Evolutionary conservation across 2,797 vertebrate species (phyloP), one percentile per base, ranked within the genome.

Genomic region (Diceros bicornis): DNA sequence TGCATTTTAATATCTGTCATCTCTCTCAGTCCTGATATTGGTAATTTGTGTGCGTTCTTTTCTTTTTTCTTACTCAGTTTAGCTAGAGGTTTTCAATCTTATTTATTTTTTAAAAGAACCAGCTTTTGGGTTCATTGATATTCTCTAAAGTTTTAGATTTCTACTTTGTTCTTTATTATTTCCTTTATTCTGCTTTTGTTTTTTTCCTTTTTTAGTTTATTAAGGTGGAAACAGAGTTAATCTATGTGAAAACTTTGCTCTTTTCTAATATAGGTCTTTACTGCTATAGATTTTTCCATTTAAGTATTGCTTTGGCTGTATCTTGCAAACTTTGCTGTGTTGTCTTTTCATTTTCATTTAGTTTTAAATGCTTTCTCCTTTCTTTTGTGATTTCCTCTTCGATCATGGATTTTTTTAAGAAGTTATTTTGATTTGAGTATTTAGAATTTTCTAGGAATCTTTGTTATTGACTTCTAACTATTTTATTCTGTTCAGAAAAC

Each of bases 301-400:
- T 21, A 52, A 52, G 4, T 77, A 75, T 89, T 89, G 44, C 47
- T 77, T 64, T 64, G 59, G n/a, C 44, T 52, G 1, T 52, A 89
- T 34, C 41, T 9, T 77, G 7, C 17, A 34, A 74, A 88, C 7
- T 59, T 59, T 75, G 55, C 37, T 62, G 0, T 75, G 32, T 41
- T 87, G 18, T 72, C 34, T 71, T 59, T 71, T 87, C 66, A 74
- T 88, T 88, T 59, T 62, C n/a, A 75, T 27, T 89, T 89, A 89
- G 32, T 89, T 50, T 75, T 50, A 88, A 89, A 62, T 61, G 47
- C 37, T 52, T 74, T 72, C 34, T 59, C 17, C 21, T 59, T 37
- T 68, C 32, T n/a, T 59, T 86, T 55, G 75, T 34, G n/a, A 34
- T 37, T 62, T 89, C 57, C 32, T 75, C 37, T 74, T 74, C 71